Percentiles rank a stretch among this genome's conserved stretches.
phyloP scores from a whole-genome alignment of 2,888 invertebrate genomes.

The Thecocarcelia acutangulata region DNA sequence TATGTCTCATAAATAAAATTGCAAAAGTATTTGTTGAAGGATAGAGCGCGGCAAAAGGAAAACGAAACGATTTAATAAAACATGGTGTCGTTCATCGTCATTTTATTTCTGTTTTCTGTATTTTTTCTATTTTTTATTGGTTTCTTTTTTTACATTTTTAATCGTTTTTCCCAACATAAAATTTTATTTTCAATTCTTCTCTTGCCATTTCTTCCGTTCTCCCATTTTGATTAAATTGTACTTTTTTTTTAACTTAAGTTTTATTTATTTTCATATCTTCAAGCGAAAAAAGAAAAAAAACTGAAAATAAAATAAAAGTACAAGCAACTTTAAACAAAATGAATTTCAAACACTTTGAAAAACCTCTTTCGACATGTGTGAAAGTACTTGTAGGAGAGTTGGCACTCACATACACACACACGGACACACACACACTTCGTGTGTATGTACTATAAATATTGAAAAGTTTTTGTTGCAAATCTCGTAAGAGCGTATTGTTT shows the following conservation, averaged over 20 bases:
- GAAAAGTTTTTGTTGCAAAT: constrained; percentile 37
- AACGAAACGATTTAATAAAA: constrained; percentile 18
- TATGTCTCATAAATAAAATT: not conserved
- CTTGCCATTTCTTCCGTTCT: constrained; percentile 21
- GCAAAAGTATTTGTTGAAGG: not conserved
- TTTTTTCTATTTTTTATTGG: constrained; percentile 9
- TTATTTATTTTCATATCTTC: constrained; percentile 30
- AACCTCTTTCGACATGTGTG: constrained; percentile 41
- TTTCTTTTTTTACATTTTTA: not conserved
- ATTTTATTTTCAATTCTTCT: constrained; percentile 25
- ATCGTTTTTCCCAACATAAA: constrained; percentile 31
- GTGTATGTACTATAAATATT: constrained; percentile 14
- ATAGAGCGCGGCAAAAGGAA: not conserved
- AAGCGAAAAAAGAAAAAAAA: constrained; percentile 22
- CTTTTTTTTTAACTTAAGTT: constrained; percentile 24
- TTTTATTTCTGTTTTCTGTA: constrained; percentile 35
- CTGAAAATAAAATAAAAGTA: not conserved
- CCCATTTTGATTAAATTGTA: constrained; percentile 47
- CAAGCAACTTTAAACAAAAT: constrained; percentile 27
- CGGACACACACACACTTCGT: too few relatives aligned
- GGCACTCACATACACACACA: too few relatives aligned
- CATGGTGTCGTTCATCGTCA: constrained; percentile 28
- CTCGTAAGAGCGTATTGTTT: not conserved
- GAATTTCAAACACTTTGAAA: constrained; percentile 42
- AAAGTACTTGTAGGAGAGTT: not conserved